Evolutionary conservation across 2,888 invertebrate genomes (phyloP), one percentile per base, ranked within the genome.

Genomic region (Lamproptera curius): DNA sequence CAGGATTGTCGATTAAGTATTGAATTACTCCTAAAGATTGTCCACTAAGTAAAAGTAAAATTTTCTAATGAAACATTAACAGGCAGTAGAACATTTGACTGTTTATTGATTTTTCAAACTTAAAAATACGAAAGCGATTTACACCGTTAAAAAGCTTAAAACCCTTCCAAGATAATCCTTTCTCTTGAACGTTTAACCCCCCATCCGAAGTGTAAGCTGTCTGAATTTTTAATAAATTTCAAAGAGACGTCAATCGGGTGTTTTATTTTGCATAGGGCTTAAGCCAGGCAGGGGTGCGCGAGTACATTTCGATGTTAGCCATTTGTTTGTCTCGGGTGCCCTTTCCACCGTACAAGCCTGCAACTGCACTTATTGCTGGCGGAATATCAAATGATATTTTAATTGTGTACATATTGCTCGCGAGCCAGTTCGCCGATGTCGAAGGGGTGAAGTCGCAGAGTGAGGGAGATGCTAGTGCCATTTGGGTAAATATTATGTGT

Each of bases 251-350:
- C 87, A 87, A 84, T 84, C 71, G 84, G 70, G 82, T 83, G 79
- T 84, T 87, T 86, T 87, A 87, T 87, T 87, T 87, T 87, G 87
- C 86, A 86, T 87, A 85, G 82, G 76, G 84, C 73, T 84, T 76
- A 83, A 39, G 65, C 71, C 63, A 51, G 57, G 67, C 62, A 63
- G 80, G 82, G 80, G 79, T 71, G 76, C 75, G 76, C 74, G 76
- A 88, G 88, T 88, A 88, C 77, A 76, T 87, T 88, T 86, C 84
- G 68, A 54, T 88, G 88, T 88, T 79, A 73, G 78, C 81, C 85
- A 85, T 88, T 87, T 88, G 83, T 87, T 84, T 75, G 71, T 65
- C 59, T 63, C 71, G 65, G 59, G 58, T 63, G 57, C 67, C 73
- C 70, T 63, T 62, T 56, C 58, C 41, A 34, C 42, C 20, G 35